A percentile compares a stretch with the other conserved stretches of the same genome.
phyloP scores from a whole-genome alignment of 2,888 invertebrate species.

The Mayetiola destructor region DNA sequence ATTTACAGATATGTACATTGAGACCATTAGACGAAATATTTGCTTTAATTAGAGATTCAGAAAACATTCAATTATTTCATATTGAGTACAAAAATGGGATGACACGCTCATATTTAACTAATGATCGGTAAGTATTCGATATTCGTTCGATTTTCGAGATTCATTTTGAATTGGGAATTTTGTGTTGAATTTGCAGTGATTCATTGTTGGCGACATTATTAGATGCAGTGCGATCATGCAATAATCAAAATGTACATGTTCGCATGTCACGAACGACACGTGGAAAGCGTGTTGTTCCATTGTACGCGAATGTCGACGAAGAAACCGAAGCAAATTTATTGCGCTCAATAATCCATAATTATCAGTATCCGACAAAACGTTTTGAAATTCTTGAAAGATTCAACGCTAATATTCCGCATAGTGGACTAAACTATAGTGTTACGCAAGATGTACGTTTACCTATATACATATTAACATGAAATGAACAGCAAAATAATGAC shows the following conservation, averaged over 20 bases:
- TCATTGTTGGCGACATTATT: slow-evolving; percentile 85
- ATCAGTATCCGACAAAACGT: slow-evolving; percentile 39
- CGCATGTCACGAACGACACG: slow-evolving; percentile 71
- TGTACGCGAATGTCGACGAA: slow-evolving; percentile 83
- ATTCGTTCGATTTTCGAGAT: no score
- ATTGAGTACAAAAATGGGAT: slow-evolving; percentile 91
- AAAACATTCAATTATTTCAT: slow-evolving; percentile 83
- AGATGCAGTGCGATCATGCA: slow-evolving; percentile 92
- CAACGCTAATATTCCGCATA: slow-evolving; percentile 95
- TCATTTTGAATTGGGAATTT: no score
- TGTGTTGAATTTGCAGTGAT: slow-evolving; percentile 47
- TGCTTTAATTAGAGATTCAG: slow-evolving; percentile 75
- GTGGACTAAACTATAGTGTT: slow-evolving; percentile 88
- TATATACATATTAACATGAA: neutral
- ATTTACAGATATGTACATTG: slow-evolving; percentile 53
- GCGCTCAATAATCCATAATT: slow-evolving; percentile 42
- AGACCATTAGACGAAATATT: slow-evolving; percentile 73
- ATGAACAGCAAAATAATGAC: neutral
- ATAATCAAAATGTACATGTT: slow-evolving; percentile 92
- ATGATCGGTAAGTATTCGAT: slow-evolving; percentile 72
- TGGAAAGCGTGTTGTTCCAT: slow-evolving; percentile 77
- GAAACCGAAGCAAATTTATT: slow-evolving; percentile 83
- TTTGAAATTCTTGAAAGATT: slow-evolving; percentile 82
- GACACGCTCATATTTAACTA: slow-evolving; percentile 74
- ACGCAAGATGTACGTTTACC: slow-evolving; percentile 74